These are phyloP conservation scores for Chionoecetes opilio DNA, from an alignment of 1,140 invertebrate genomes.

Conservation along the genomic window DNA sequence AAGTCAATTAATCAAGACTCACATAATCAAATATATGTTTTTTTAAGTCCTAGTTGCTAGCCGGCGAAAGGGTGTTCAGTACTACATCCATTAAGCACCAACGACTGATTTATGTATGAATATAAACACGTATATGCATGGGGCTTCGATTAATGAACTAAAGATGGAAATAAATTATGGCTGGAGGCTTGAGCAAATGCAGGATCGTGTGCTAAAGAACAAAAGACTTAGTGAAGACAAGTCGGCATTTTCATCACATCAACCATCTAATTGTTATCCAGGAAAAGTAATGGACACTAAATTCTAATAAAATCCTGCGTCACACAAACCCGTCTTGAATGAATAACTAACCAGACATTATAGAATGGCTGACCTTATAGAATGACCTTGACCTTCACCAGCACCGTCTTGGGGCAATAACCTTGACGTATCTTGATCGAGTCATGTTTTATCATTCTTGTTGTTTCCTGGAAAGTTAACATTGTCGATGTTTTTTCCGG, in stretches of 20 bases:
- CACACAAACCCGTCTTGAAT: not conserved
- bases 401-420: not conserved
- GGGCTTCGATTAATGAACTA: not conserved
- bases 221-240: not conserved
- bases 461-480: too few relatives aligned
- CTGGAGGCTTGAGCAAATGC: not conserved
- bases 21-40: too few relatives aligned
- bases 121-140: too few relatives aligned
- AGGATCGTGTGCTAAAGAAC: not conserved
- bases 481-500: too few relatives aligned
- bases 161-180: not conserved
- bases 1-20: too few relatives aligned
- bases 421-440: too few relatives aligned
- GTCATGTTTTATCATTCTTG: too few relatives aligned
- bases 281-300: not conserved
- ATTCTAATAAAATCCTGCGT: constrained; percentile 9
- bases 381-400: not conserved
- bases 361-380: too few relatives aligned
- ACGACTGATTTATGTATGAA: too few relatives aligned
- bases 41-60: too few relatives aligned
- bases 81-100: too few relatives aligned
- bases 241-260: not conserved
- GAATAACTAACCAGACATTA: not conserved
- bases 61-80: too few relatives aligned
- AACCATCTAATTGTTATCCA: constrained; percentile 10